Evolutionary conservation across 2,888 invertebrate species (phyloP), one percentile per base, ranked within the genome.

Genomic region (Portevinia maculata): DNA sequence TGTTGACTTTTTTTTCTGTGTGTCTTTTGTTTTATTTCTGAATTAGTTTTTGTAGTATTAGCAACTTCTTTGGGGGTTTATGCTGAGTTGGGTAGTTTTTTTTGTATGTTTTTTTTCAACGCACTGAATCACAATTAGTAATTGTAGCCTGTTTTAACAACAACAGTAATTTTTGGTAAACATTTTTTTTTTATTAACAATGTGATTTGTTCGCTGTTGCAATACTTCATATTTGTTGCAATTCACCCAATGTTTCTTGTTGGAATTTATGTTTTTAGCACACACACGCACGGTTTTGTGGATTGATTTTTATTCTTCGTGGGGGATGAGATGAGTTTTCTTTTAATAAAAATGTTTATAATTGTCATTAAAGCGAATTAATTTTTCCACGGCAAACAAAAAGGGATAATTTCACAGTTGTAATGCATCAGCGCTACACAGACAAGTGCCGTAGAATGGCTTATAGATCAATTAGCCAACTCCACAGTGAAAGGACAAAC

Each of bases 171-270:
- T 46, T 81, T 41, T 81, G 64, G 57, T 76, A 81, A 81, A 70
- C 81, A 81, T 74, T 69, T 81, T 70, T 81, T 59, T 19, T 70
- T 57, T 19, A 53, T n/a, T 75, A 75, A 59, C 64, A 70, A 64
- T 64, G 52, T 57, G 59, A 8, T 76, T 53, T 52, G 52, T 44
- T 70, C 52, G 64, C 34, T 76, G 34, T 39, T 59, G 21, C 8
- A 44, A 70, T 46, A 44, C 81, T 81, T 75, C 81, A 75, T 81
- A 75, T 81, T 75, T 70, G 65, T 81, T 70, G 37, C 79, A 74
- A 71, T 37, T 28, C 21, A 46, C 65, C 46, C 8, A 53, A 48
- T 55, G n/a, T 44, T 71, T 0, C 44, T 52, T 21, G 1, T 59
- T 70, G 19, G 32, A 34, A 48, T 64, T 64, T 4, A n/a, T n/a